phyloP scores from a whole-genome alignment of 1,140 invertebrate species.

The Drosophila paulistorum region DNA sequence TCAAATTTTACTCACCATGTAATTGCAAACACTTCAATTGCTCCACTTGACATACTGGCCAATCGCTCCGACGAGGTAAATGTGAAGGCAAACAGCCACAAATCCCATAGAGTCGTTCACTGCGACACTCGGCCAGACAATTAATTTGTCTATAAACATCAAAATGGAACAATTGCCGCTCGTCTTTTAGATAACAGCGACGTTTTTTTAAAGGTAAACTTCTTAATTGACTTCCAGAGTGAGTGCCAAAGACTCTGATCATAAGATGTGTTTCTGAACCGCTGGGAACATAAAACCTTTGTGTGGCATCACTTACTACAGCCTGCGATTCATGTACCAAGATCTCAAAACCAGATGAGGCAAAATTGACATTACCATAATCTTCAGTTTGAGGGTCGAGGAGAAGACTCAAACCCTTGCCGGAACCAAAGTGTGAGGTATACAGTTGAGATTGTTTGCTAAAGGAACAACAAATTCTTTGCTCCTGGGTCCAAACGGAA shows the following conservation, averaged over 20 bases:
- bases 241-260: constrained; percentile 42
- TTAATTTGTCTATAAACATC: constrained; percentile 85
- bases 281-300: constrained; percentile 50
- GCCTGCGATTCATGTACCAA: constrained; percentile 85
- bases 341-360: constrained; percentile 49
- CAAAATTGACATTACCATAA: constrained; percentile 68
- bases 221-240: constrained; percentile 24
- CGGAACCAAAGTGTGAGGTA: constrained; percentile 84
- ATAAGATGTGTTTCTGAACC: constrained; percentile 42
- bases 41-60: constrained; percentile 47
- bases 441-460: constrained; percentile 83
- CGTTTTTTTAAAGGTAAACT: constrained; percentile 54
- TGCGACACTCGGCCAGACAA: constrained; percentile 85
- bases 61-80: constrained; percentile 79
- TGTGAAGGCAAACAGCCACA: constrained; percentile 86
- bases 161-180: constrained; percentile 83
- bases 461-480: constrained; percentile 86
- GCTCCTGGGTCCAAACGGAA: constrained; percentile 83
- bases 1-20: constrained; percentile 34
- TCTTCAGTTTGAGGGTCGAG: constrained; percentile 83
- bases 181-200: constrained; percentile 85
- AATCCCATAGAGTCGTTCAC: constrained; percentile 74
- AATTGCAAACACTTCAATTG: constrained; percentile 54
- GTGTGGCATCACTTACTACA: constrained; percentile 84
- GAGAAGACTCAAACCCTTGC: constrained; percentile 85